phyloP scores from a whole-genome alignment of 2,888 invertebrate genomes.

The Eupithecia inturbata region DNA sequence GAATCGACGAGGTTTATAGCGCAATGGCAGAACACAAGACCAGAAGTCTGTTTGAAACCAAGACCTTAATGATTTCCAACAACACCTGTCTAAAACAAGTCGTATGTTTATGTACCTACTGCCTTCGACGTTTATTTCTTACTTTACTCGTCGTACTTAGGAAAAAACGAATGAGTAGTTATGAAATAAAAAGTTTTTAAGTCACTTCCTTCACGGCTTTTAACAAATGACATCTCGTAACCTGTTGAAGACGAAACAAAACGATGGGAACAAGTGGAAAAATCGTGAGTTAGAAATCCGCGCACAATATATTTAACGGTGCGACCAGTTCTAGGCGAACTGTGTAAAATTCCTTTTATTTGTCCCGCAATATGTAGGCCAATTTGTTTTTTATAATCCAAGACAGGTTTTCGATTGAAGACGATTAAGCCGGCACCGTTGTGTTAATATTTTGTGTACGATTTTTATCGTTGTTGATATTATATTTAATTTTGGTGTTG shows the following conservation, averaged over 20 bases:
- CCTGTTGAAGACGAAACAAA: background rate
- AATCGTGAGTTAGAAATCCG: constrained; percentile 51
- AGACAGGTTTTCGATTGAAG: constrained; percentile 71
- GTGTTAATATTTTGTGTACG: constrained; percentile 58
- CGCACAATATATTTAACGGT: constrained; percentile 71
- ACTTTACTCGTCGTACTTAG: too few relatives aligned
- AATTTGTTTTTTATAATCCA: constrained; percentile 65
- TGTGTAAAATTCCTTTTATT: constrained; percentile 74
- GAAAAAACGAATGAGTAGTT: background rate
- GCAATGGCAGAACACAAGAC: background rate
- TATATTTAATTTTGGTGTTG: constrained; percentile 43
- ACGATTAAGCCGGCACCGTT: constrained; percentile 60
- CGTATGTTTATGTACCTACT: background rate
- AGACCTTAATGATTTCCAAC: background rate
- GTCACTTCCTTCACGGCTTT: background rate
- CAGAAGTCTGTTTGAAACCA: background rate
- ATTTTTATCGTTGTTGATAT: constrained; percentile 61
- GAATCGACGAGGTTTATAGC: constrained; percentile 1
- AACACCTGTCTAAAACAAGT: background rate
- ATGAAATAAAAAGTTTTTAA: background rate
- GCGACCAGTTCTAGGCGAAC: constrained; percentile 62
- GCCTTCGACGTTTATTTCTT: too few relatives aligned
- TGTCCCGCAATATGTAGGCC: constrained; percentile 73
- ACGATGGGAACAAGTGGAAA: constrained; percentile 41
- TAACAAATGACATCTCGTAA: background rate